Conservation (phyloP, 2,113 vertebrate genomes). For the Saiga tatarica region DNA sequence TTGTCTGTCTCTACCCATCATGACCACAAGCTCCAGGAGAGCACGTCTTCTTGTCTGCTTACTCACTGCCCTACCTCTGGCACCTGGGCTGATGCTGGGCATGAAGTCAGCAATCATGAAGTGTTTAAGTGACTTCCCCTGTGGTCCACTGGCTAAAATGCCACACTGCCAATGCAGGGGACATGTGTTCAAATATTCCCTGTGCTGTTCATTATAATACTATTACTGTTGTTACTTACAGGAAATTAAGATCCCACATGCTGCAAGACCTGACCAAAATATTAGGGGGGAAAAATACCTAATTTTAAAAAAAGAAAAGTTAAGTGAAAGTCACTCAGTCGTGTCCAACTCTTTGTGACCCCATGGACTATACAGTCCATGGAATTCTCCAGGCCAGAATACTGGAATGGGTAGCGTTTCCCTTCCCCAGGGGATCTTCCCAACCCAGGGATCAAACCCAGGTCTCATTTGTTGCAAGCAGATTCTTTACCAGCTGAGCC, state of each 20-base stretch:
- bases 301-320: not conserved
- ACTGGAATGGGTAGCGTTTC: not conserved
- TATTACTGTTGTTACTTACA: not conserved
- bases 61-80: not conserved
- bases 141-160: not conserved
- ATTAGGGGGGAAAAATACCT: not conserved
- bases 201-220: not conserved
- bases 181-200: not conserved
- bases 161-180: not conserved
- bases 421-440: not conserved
- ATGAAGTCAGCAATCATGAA: not conserved
- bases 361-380: not conserved
- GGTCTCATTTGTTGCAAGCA: rapidly evolving
- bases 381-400: not conserved
- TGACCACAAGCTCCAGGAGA: not conserved
- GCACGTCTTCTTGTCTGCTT: not conserved
- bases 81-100: not conserved
- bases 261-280: not conserved
- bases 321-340: not conserved
- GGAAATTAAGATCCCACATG: not conserved
- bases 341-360: not conserved
- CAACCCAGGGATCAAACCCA: not conserved
- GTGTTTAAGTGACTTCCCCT: not conserved
- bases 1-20: rapidly evolving
- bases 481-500: not conserved